phyloP scores from a whole-genome alignment of 2,888 invertebrate species.

The Mantis religiosa region DNA sequence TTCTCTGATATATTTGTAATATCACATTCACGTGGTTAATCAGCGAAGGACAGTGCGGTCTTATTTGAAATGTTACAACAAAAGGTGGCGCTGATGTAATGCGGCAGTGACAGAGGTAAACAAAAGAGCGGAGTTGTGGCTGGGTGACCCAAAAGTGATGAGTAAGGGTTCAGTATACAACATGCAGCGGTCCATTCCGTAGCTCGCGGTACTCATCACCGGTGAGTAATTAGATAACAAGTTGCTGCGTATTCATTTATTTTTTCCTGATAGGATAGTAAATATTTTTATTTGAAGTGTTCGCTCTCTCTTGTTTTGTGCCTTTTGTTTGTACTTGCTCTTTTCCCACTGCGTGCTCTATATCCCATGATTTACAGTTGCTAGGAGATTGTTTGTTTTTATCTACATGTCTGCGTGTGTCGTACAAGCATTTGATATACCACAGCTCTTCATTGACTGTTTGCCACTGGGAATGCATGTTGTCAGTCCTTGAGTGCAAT shows the following conservation, averaged over 20 bases:
- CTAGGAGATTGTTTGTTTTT: not conserved
- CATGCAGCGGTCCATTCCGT: not conserved
- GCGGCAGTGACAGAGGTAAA: not conserved
- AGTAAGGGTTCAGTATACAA: not conserved
- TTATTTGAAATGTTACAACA: not conserved
- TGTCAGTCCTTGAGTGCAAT: not conserved
- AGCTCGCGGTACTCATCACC: not conserved
- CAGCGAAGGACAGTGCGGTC: not conserved
- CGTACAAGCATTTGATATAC: not conserved
- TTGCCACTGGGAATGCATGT: not conserved
- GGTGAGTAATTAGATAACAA: not conserved
- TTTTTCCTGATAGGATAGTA: not conserved
- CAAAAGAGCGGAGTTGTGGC: not conserved
- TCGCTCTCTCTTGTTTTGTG: not conserved
- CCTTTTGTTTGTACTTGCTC: not conserved
- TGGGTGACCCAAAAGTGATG: not conserved
- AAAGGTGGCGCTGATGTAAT: not conserved
- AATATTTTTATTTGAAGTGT: not conserved
- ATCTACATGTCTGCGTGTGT: not conserved
- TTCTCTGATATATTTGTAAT: too few species aligned
- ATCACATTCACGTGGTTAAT: not conserved
- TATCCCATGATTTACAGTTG: not conserved
- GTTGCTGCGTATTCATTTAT: not conserved
- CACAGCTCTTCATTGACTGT: not conserved
- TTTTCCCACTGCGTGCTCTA: not conserved